phyloP scores from a whole-genome alignment of 2,888 invertebrate species.

The Marasmarcha lunaedactyla region DNA sequence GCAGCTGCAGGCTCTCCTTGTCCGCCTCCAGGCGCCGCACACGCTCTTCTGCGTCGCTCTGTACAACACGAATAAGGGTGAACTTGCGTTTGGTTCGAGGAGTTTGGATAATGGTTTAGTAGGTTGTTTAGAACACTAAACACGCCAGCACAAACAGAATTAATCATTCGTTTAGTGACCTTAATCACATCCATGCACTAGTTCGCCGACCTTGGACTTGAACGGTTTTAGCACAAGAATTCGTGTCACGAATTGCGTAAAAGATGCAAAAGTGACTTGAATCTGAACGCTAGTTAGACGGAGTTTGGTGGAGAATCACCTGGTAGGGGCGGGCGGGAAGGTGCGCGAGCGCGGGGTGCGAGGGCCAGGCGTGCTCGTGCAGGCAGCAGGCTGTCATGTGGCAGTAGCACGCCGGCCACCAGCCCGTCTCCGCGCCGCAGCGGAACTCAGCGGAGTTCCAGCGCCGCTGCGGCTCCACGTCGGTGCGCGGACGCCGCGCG shows the following conservation, averaged over 20 bases:
- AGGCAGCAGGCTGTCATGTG: slow-evolving; percentile 57
- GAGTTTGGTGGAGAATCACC: slow-evolving; percentile 36
- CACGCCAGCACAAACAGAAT: no score
- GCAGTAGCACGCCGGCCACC: slow-evolving; percentile 62
- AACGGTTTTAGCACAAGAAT: no score
- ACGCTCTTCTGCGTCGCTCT: slow-evolving; percentile 85
- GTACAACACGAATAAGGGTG: no score
- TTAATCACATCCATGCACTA: no score
- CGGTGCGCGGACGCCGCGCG: slow-evolving; percentile 42
- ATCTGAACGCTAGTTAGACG: no score
- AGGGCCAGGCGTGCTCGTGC: slow-evolving; percentile 61
- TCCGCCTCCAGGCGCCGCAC: slow-evolving; percentile 88
- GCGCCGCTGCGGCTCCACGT: slow-evolving; percentile 52
- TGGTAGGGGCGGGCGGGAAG: slow-evolving; percentile 44
- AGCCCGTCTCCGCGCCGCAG: slow-evolving; percentile 50
- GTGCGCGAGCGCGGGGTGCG: slow-evolving; percentile 55
- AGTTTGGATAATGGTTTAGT: no score
- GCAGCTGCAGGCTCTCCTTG: slow-evolving; percentile 88
- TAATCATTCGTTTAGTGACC: no score
- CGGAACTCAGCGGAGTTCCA: slow-evolving; percentile 73
- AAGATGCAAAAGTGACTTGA: no score
- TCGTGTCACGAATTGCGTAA: no score
- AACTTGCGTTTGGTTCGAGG: no score
- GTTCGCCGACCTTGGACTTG: no score
- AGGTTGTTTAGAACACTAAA: no score